Percentiles rank a stretch among this genome's conserved stretches.
Evolutionary conservation across 2,888 invertebrate species (phyloP).

Genomic region (Habrosyne pyritoides): DNA sequence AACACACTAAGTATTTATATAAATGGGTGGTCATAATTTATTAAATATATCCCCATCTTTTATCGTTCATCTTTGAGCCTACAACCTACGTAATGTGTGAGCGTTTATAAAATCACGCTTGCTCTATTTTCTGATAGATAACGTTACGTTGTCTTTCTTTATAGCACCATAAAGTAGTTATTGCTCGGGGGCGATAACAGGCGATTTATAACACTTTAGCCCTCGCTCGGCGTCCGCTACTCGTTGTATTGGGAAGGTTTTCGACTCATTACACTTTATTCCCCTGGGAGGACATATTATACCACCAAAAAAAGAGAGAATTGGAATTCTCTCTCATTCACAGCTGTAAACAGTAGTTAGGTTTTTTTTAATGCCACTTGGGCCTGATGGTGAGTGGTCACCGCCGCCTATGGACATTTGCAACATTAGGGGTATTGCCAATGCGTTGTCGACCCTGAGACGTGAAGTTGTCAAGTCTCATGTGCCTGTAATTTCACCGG

Average conservation of each 20-base stretch:
- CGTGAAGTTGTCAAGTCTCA: no score
- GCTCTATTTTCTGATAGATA: conserved; percentile 52
- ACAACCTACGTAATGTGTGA: conserved; percentile 13
- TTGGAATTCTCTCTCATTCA: no score
- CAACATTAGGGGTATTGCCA: no score
- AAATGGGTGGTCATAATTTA: no score
- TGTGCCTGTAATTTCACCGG: no score
- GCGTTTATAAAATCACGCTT: conserved; percentile 33
- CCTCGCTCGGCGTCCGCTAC: conserved; percentile 37
- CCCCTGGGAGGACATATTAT: conserved; percentile 28
- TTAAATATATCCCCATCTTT: no score
- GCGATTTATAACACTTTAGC: conserved; percentile 72
- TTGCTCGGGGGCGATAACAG: conserved; percentile 65
- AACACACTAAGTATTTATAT: no score
- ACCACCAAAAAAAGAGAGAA: conserved; percentile 2
- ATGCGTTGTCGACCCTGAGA: no score
- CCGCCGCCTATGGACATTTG: no score
- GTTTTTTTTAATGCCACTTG: no score
- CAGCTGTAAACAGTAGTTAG: no score
- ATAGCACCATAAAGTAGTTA: conserved; percentile 72
- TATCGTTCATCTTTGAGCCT: background rate
- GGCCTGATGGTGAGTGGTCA: no score
- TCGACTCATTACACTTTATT: conserved; percentile 41
- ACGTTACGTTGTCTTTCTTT: conserved; percentile 64
- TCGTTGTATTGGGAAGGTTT: conserved; percentile 26